phyloP scores from a whole-genome alignment of 1,140 invertebrate genomes.

The Hypsibius dujardini region DNA sequence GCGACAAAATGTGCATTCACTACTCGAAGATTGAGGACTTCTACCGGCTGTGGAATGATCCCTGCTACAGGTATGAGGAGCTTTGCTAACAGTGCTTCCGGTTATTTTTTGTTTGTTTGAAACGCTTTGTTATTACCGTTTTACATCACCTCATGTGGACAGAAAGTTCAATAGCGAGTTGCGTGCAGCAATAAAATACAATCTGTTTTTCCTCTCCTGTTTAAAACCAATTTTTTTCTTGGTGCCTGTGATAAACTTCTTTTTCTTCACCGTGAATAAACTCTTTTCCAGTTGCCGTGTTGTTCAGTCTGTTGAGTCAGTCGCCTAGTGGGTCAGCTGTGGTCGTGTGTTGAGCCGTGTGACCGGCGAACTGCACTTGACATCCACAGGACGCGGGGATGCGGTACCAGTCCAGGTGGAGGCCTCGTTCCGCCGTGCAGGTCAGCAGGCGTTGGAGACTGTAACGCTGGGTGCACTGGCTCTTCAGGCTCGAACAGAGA shows the following conservation, averaged over 20 bases:
- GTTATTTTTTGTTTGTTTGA: not conserved
- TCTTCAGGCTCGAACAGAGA: not conserved
- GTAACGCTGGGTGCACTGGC: not conserved
- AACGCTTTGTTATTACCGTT: not conserved
- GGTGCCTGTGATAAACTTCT: not conserved
- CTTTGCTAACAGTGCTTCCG: not conserved
- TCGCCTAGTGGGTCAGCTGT: not conserved
- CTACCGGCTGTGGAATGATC: slow-evolving; percentile 10
- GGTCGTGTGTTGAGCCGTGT: not conserved
- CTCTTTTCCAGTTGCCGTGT: not conserved
- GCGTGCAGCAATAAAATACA: not conserved
- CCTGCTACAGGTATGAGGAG: not conserved
- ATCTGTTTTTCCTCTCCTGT: no score
- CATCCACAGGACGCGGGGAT: slow-evolving; percentile 11
- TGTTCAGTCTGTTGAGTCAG: slow-evolving; percentile 5
- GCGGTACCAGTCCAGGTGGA: slow-evolving; percentile 4
- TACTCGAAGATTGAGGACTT: slow-evolving; percentile 10
- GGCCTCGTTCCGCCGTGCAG: not conserved
- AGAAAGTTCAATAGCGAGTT: not conserved
- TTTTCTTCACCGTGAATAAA: not conserved
- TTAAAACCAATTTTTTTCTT: no score
- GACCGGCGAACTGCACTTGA: not conserved
- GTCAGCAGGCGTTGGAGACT: not conserved
- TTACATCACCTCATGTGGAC: not conserved
- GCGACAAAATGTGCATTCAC: slow-evolving; percentile 16